Evolutionary conservation across 2,888 invertebrate genomes (phyloP), one percentile per base, ranked within the genome.

Genomic region (Tachina fera): DNA sequence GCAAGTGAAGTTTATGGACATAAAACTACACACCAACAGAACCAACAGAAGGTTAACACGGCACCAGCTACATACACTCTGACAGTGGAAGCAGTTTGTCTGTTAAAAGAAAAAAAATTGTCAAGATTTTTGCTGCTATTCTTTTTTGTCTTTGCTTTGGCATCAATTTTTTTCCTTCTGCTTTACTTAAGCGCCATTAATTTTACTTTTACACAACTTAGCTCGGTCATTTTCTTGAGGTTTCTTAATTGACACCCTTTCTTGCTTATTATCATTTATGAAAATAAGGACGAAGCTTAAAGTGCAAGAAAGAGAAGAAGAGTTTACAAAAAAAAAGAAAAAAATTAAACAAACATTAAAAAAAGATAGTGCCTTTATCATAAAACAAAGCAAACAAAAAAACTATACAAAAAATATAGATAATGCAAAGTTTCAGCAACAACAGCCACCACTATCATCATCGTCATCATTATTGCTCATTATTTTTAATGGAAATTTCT

Each of bases 161-260:
- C 22, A 14, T 43, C 39, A 47, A 41, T 63, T 70, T 11, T 56
- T 61, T 77, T 45, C 4, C 43, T 77, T 39, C 22, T 49, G 49
- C 53, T 76, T 76, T 63, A 65, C 65, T 65, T 78, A 83, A 83
- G 76, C 71, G 63, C 83, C 86, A 86, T 86, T 86, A 86, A 86
- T 83, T 86, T 86, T 86, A 86, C 72, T 86, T 86, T 83, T 68
- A 80, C 86, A 83, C 86, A 86, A 86, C 86, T 83, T 80, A 83
- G 86, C 76, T 72, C 72, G 86, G 79, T 72, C 86, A 86, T 86
- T 83, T 86, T 86, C 86, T 83, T 86, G 83, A 83, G 83, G 86
- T 86, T 79, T 76, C 71, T 83, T 86, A 86, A 86, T 86, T 86
- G 86, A 83, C 86, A 86, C 86, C 71, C 86, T 83, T 83, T 86